Evolutionary conservation across 1,140 invertebrate species (phyloP).

Genomic region (Drosophila melanica): DNA sequence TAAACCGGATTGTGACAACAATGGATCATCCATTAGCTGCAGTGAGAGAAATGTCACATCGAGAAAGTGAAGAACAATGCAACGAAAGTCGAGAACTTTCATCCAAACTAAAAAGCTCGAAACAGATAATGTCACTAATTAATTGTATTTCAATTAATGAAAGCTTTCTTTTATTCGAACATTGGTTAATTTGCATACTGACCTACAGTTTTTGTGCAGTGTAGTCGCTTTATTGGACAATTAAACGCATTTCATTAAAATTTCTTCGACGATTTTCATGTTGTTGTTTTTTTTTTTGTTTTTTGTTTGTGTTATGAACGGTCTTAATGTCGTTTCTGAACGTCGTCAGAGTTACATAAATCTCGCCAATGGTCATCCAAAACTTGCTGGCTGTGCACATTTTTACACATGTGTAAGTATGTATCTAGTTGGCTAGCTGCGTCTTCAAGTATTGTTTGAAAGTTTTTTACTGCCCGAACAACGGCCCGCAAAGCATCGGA

Average conservation of each 20-base stretch:
- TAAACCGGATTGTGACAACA: slow-evolving; percentile 52
- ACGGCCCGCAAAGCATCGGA: slow-evolving; percentile 42
- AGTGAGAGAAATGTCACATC: slow-evolving; percentile 30
- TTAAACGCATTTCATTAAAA: slow-evolving; percentile 70
- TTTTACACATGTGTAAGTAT: slow-evolving; percentile 66
- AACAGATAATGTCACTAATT: no score
- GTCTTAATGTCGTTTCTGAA: slow-evolving; percentile 47
- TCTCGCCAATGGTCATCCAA: slow-evolving; percentile 70
- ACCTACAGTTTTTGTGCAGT: slow-evolving; percentile 20
- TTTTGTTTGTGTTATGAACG: slow-evolving; percentile 28
- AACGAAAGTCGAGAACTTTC: no score
- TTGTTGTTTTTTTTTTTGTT: slow-evolving; percentile 39
- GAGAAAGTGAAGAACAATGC: neutral
- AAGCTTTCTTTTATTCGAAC: no score
- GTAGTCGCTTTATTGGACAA: slow-evolving; percentile 59
- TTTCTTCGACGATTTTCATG: slow-evolving; percentile 51
- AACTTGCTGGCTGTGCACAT: slow-evolving; percentile 78
- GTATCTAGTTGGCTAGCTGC: slow-evolving; percentile 12
- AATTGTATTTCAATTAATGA: no score
- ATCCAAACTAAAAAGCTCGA: no score
- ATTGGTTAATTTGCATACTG: neutral
- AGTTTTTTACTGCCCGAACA: slow-evolving; percentile 21
- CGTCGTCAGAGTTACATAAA: slow-evolving; percentile 72
- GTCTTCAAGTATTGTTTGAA: slow-evolving; percentile 31
- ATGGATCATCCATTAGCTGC: slow-evolving; percentile 47